Conservation (phyloP, 2,888 invertebrate genomes). For the Cantharis rustica region DNA sequence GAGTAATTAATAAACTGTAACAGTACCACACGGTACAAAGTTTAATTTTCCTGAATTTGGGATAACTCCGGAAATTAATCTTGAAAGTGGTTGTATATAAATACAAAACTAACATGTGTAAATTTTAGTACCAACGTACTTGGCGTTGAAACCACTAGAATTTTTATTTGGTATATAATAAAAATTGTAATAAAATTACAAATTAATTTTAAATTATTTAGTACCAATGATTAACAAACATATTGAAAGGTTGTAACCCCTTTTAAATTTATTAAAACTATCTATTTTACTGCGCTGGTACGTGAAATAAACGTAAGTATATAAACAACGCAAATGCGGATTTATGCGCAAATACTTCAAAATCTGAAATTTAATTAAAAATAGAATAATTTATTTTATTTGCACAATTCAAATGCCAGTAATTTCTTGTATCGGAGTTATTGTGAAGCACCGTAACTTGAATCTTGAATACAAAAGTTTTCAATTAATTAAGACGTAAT, state of each 20-base stretch:
- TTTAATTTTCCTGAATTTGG: neutral
- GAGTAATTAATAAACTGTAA: neutral
- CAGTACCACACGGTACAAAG: neutral
- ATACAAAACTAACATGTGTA: neutral
- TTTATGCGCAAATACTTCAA: neutral
- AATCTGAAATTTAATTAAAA: neutral
- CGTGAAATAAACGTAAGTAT: neutral
- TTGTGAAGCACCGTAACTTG: neutral
- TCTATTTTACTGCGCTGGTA: neutral
- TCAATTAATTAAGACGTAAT: neutral
- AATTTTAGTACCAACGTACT: neutral
- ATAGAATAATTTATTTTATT: neutral
- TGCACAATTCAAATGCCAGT: neutral
- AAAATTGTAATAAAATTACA: neutral
- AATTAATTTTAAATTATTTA: neutral
- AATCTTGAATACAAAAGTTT: neutral
- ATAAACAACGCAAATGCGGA: neutral
- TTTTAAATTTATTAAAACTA: neutral
- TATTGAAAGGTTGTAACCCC: neutral
- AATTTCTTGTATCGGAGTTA: neutral
- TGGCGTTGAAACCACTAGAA: neutral
- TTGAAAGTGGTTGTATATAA: neutral
- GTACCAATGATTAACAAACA: neutral
- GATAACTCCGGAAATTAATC: neutral
- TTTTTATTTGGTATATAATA: neutral